Conservation (phyloP, 2,797 vertebrate species). For the Todus mexicanus region DNA sequence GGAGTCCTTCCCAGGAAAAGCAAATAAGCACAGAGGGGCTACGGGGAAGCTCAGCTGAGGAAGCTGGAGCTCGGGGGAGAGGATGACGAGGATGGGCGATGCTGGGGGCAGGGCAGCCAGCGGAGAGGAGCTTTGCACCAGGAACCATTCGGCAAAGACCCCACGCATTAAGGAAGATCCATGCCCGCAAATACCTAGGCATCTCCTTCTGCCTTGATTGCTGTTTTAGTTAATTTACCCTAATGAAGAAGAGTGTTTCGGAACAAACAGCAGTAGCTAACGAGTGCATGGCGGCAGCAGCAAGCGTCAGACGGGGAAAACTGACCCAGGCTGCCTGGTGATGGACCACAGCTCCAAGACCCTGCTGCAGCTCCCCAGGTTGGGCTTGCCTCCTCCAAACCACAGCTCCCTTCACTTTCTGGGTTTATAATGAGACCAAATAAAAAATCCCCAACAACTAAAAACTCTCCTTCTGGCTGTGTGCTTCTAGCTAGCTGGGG, state of each 20-base stretch:
- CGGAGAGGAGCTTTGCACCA: background rate
- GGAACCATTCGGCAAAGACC: background rate
- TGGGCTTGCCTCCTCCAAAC: background rate
- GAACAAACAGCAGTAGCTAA: slow-evolving; percentile 29
- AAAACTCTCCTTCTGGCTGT: background rate
- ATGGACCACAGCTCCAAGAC: background rate
- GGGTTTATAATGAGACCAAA: background rate
- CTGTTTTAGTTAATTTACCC: slow-evolving; percentile 34
- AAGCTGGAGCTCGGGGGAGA: background rate
- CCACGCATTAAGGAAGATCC: background rate
- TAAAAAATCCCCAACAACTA: background rate
- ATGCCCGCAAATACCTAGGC: background rate
- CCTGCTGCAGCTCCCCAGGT: background rate
- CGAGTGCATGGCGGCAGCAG: background rate
- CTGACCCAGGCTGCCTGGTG: background rate
- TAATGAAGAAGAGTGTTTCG: slow-evolving; percentile 25
- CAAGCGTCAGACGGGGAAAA: background rate
- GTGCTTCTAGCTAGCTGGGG: background rate
- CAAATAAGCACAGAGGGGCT: background rate
- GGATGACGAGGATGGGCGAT: fast-evolving
- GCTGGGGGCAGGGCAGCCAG: background rate
- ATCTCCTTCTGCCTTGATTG: background rate
- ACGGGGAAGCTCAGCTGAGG: background rate
- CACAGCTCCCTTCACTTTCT: background rate
- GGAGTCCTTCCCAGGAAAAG: background rate